These are phyloP conservation scores for Eustalomyia histrio DNA, from an alignment of 2,888 invertebrate species.

Conservation along the genomic window DNA sequence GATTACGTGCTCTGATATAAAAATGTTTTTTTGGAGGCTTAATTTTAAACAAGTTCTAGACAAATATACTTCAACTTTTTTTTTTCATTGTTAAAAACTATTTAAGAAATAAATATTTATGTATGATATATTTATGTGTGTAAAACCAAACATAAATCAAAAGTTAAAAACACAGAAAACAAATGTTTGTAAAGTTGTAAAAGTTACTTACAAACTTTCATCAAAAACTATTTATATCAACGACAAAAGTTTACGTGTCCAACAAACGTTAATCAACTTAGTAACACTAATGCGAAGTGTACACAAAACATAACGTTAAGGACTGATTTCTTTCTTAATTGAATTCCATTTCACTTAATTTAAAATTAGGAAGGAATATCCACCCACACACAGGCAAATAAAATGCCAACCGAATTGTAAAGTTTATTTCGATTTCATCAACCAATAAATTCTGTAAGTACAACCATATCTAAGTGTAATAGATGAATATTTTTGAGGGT, in stretches of 20 bases:
- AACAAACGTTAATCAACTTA: conserved; percentile 60
- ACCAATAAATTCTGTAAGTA: not conserved
- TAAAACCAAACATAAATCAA: conserved; percentile 54
- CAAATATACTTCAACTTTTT: too few species aligned
- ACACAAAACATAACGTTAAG: not conserved
- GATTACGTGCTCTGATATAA: too few species aligned
- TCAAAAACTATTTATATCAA: conserved; percentile 56
- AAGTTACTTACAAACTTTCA: conserved; percentile 56
- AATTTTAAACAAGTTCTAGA: too few species aligned
- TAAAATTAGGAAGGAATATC: too few species aligned
- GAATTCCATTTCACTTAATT: not conserved
- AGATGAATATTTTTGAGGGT: too few species aligned
- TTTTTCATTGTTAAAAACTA: not conserved
- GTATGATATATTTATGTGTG: conserved; percentile 14
- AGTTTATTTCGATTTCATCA: too few species aligned
- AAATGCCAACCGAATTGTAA: too few species aligned
- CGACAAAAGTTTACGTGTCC: conserved; percentile 62
- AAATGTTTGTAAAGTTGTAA: conserved; percentile 37
- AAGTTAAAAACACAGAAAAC: conserved; percentile 44
- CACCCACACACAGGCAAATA: too few species aligned
- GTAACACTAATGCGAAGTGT: not conserved
- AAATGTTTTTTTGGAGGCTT: too few species aligned
- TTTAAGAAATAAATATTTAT: conserved; percentile 16
- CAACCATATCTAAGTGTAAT: too few species aligned
- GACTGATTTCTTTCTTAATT: not conserved